These are phyloP conservation scores for Dipus sagitta DNA, from an alignment of 2,797 vertebrate genomes.

Conservation along the genomic window DNA sequence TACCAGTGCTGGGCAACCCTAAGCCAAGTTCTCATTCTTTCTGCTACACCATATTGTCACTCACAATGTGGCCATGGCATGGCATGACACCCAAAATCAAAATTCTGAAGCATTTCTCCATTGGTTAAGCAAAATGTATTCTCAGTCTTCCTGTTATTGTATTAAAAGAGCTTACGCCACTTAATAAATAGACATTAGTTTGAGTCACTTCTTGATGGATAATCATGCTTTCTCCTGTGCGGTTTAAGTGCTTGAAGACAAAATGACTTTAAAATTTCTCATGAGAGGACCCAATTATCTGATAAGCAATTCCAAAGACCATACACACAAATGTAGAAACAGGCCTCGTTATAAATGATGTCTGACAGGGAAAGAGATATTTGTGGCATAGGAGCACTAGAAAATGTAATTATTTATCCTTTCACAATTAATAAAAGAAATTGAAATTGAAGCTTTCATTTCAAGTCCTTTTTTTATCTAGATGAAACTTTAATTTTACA, in stretches of 20 bases:
- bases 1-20: background rate
- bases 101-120: slow-evolving; percentile 20
- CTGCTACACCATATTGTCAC: fast-evolving
- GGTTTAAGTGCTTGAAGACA: slow-evolving; percentile 73
- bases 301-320: slow-evolving; percentile 74
- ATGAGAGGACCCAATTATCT: slow-evolving; percentile 73
- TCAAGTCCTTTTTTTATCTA: slow-evolving; percentile 76
- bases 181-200: slow-evolving; percentile 63
- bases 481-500: slow-evolving; percentile 83
- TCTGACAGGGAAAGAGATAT: slow-evolving; percentile 78
- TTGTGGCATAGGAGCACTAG: slow-evolving; percentile 61
- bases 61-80: background rate
- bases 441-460: slow-evolving; percentile 79
- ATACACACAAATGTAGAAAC: slow-evolving; percentile 32
- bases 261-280: slow-evolving; percentile 73
- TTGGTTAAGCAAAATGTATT: slow-evolving; percentile 67
- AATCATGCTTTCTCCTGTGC: slow-evolving; percentile 71
- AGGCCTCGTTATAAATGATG: slow-evolving; percentile 68
- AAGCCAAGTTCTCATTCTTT: fast-evolving
- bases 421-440: slow-evolving; percentile 78
- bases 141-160: background rate
- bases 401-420: slow-evolving; percentile 80
- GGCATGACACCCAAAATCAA: background rate
- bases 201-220: slow-evolving; percentile 63
- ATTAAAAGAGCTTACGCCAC: slow-evolving; percentile 66